These are phyloP conservation scores for Tachystola acroxantha DNA, from an alignment of 2,888 invertebrate genomes.

Conservation along the genomic window DNA sequence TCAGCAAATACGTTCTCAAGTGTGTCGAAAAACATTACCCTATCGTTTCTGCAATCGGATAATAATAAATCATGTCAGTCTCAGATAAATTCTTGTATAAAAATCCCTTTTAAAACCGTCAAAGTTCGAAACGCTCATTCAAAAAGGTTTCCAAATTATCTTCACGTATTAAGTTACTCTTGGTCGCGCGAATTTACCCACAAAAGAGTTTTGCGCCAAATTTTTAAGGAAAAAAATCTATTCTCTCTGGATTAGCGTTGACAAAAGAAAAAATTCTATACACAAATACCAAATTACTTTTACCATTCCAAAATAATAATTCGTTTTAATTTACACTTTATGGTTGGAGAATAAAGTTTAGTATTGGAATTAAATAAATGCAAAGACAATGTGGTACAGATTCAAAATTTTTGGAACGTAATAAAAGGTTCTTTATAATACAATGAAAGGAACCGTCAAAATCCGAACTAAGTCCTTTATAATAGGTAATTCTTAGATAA, in stretches of 20 bases:
- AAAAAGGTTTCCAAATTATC: constrained; percentile 10
- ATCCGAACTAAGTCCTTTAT: constrained; percentile 16
- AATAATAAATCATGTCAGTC: not conserved
- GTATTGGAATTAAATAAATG: not conserved
- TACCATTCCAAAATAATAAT: not conserved
- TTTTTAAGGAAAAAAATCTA: constrained; percentile 22
- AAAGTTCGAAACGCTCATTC: constrained; percentile 1
- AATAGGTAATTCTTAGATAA: constrained; percentile 9
- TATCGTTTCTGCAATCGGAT: no score
- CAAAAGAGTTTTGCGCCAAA: constrained; percentile 17
- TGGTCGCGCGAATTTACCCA: constrained; percentile 18
- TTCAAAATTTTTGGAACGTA: constrained; percentile 11
- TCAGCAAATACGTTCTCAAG: no score
- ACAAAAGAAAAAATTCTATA: constrained; percentile 23
- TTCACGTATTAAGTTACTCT: constrained; percentile 23
- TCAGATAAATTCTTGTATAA: not conserved
- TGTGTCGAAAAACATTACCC: no score
- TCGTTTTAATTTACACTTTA: no score
- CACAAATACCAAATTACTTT: not conserved
- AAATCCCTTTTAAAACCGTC: constrained; percentile 1
- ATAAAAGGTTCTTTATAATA: constrained; percentile 13
- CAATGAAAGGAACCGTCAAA: constrained; percentile 14
- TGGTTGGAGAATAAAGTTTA: not conserved
- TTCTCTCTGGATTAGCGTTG: constrained; percentile 36
- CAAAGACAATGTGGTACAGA: constrained; percentile 2